A percentile compares a stretch with the other conserved stretches of the same genome.
Conservation (phyloP, 2,113 vertebrate species). For the Motacilla alba region DNA sequence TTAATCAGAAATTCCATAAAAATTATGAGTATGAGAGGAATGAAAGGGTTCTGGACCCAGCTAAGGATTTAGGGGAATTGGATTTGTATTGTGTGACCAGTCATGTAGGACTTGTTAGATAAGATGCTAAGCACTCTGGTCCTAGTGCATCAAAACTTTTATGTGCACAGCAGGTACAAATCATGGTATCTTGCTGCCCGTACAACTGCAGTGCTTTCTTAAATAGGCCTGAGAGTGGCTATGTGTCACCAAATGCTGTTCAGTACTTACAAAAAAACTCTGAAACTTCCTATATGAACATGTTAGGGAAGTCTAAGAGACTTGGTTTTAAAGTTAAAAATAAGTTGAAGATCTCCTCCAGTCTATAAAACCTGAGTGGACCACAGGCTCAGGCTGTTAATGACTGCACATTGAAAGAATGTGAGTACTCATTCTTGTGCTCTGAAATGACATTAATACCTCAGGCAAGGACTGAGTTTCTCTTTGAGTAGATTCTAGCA, state of each 20-base stretch:
- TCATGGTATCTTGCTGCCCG: background rate
- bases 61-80: background rate
- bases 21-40: background rate
- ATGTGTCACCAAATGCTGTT: background rate
- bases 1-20: background rate
- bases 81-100: background rate
- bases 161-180: rapidly evolving
- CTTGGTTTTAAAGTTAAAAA: background rate
- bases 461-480: background rate
- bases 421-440: background rate
- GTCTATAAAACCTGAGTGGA: background rate
- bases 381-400: background rate
- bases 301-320: background rate
- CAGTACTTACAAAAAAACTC: background rate
- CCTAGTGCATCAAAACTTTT: background rate
- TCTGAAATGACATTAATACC: background rate
- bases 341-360: background rate
- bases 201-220: background rate
- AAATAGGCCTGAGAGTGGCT: background rate
- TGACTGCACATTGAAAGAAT: background rate
- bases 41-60: background rate
- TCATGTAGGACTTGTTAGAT: background rate
- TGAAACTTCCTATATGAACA: background rate
- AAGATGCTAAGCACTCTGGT: background rate
- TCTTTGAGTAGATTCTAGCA: background rate